phyloP scores from a whole-genome alignment of 2,888 invertebrate species.

The Tinea semifulvella region DNA sequence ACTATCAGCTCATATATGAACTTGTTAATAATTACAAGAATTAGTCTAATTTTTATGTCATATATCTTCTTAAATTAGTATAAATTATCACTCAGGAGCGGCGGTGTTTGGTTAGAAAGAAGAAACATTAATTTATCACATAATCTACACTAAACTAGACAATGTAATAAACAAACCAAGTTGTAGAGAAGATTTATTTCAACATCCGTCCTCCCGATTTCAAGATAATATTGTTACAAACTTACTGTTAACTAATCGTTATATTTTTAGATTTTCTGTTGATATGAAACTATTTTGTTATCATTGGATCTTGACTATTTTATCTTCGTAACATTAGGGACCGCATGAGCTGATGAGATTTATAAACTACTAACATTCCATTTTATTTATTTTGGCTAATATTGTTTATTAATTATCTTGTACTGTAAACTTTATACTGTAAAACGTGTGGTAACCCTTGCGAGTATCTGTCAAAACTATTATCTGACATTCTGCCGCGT shows the following conservation, averaged over 20 bases:
- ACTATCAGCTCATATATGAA: constrained; percentile 11
- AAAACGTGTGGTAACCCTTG: no score
- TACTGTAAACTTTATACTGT: no score
- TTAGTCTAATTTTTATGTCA: constrained; percentile 1
- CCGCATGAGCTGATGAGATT: no score
- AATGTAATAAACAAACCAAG: neutral
- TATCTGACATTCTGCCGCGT: no score
- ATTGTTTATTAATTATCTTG: no score
- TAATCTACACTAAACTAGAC: no score
- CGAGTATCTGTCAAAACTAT: no score
- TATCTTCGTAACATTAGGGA: no score
- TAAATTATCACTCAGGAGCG: neutral
- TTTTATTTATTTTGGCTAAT: no score
- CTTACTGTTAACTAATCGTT: neutral
- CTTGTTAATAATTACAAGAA: constrained; percentile 9
- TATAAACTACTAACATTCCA: no score
- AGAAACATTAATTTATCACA: no score
- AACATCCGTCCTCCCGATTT: constrained; percentile 3
- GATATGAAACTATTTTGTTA: constrained; percentile 2
- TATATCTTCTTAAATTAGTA: neutral
- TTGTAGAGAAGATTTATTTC: neutral
- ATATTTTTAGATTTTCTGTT: constrained; percentile 5
- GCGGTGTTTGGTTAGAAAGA: no score
- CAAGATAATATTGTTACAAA: neutral
- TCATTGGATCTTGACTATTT: neutral